Evolutionary conservation across 1,140 invertebrate species (phyloP), one percentile per base, ranked within the genome.

Genomic region (Andricus grossulariae): DNA sequence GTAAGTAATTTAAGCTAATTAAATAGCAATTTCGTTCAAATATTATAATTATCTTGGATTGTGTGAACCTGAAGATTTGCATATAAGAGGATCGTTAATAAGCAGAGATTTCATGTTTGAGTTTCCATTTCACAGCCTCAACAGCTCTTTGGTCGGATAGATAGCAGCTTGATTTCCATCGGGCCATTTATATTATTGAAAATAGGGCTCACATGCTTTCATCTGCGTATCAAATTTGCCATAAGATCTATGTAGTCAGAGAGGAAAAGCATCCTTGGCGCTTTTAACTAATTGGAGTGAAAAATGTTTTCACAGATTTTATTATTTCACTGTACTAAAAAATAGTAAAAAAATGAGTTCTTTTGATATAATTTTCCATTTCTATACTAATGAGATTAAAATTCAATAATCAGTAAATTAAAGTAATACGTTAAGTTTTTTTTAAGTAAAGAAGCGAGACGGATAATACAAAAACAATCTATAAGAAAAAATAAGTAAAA

Each of bases 121-220:
- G 81, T 84, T 85, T 85, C 80, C 81, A 60, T 80, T 77, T 78
- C 76, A 76, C 70, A 50, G 80, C 80, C 50, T 51, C 75, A 60
- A 60, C 74, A 75, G 74, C 76, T 76, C 60, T 52, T 73, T 80
- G 74, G 18, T 54, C 55, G n/a, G 52, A 76, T 54, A 51, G 71
- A 74, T 75, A 84, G 79, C 82, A 85, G 83, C 79, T 66, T 66
- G 32, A 66, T 79, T 72, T 49, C 55, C 74, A 71, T 71, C 70
- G 71, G 51, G 71, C 77, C 79, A 83, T 85, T 83, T 84, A 78
- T 81, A 79, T 85, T 82, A 85, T 83, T 80, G 84, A 83, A 73
- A 52, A 49, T 39, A 55, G 11, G 3, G 18, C 51, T 32, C 6
- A 19, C 16, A 51, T 52, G 13, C 18, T 52, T 51, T 73, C 32